Percentiles rank a stretch among this genome's conserved stretches.
Conservation (phyloP, 92 coral and sea anemone species). For the Muricea muricata region DNA sequence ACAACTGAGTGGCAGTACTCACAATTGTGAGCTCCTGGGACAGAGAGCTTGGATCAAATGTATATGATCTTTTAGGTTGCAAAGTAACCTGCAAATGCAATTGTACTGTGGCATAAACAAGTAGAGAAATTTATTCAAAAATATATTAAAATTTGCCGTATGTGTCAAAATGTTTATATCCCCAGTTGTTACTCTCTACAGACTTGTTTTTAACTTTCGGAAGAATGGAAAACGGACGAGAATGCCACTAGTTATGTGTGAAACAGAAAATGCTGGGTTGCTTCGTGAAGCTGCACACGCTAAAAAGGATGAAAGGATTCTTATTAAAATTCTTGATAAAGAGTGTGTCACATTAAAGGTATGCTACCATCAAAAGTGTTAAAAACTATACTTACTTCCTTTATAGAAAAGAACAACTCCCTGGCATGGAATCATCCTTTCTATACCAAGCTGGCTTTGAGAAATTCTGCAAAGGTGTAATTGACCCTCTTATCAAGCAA, state of each 20-base stretch:
- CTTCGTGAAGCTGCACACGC: slow-evolving; percentile 6
- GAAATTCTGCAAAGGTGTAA: background rate
- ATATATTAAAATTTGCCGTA: too few relatives aligned
- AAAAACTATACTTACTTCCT: slow-evolving; percentile 5
- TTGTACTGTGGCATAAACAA: too few relatives aligned
- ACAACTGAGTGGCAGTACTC: too few relatives aligned
- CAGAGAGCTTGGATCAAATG: background rate
- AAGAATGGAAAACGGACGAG: background rate
- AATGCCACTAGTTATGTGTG: background rate
- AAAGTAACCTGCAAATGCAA: too few relatives aligned
- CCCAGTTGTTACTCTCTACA: too few relatives aligned
- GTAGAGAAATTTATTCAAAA: too few relatives aligned
- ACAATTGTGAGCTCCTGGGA: too few relatives aligned
- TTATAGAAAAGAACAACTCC: background rate
- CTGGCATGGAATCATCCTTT: background rate
- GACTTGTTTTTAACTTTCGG: background rate
- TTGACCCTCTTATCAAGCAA: background rate
- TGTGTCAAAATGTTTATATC: too few relatives aligned
- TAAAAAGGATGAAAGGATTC: slow-evolving; percentile 10
- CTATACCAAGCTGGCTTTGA: background rate
- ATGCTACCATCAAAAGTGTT: background rate
- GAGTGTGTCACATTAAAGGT: slow-evolving; percentile 14
- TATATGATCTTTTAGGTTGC: background rate
- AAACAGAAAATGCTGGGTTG: background rate
- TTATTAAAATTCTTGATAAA: background rate